Evolutionary conservation across 1,140 invertebrate species (phyloP).

Genomic region (Drosophila lacteicornis): DNA sequence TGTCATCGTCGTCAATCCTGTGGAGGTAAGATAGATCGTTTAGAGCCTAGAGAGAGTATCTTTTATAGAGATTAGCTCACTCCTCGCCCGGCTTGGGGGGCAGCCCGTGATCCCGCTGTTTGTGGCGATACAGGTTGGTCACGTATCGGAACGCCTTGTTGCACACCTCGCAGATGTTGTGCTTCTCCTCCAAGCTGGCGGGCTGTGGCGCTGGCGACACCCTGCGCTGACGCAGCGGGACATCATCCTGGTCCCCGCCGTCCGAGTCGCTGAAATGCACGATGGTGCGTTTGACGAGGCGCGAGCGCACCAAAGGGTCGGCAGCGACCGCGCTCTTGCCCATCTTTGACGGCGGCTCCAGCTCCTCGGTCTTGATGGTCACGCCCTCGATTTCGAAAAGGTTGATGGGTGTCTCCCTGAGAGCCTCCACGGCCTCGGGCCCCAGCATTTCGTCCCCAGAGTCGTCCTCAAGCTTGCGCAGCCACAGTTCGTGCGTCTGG

Average conservation of each 20-base stretch:
- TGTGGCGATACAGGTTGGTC: slow-evolving; percentile 65
- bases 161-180: slow-evolving; percentile 55
- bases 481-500: slow-evolving; percentile 52
- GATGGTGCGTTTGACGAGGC: slow-evolving; percentile 10
- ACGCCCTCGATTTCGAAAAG: slow-evolving; percentile 62
- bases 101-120: slow-evolving; percentile 40
- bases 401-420: slow-evolving; percentile 63
- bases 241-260: slow-evolving; percentile 57
- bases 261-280: slow-evolving; percentile 35
- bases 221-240: slow-evolving; percentile 54
- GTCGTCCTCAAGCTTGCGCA: slow-evolving; percentile 19
- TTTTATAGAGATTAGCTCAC: not conserved
- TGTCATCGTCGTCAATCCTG: slow-evolving; percentile 43
- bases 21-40: not conserved
- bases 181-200: slow-evolving; percentile 9
- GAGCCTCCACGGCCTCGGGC: slow-evolving; percentile 40
- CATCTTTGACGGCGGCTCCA: slow-evolving; percentile 7
- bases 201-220: not conserved
- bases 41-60: not conserved
- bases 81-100: slow-evolving; percentile 1
- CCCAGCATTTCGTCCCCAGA: slow-evolving; percentile 7
- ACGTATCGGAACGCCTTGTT: slow-evolving; percentile 56
- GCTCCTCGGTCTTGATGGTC: slow-evolving; percentile 63
- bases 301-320: slow-evolving; percentile 58
- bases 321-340: not conserved